phyloP scores from a whole-genome alignment of 64 coral and sea anemone genomes.

The Hydrozoanthus tunicans region DNA sequence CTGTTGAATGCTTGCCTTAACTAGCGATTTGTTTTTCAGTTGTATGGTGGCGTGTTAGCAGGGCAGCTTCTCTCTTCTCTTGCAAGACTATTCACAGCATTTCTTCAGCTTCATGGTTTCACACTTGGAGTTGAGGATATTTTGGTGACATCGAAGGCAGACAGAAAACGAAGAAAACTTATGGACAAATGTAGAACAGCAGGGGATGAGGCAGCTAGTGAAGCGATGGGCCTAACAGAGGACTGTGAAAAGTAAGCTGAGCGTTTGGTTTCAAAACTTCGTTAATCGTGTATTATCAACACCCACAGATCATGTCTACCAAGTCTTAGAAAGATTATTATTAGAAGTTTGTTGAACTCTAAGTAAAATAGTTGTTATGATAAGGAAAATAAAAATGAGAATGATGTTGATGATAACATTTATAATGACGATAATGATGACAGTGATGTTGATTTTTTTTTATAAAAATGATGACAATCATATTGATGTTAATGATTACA shows the following conservation, averaged over 20 bases:
- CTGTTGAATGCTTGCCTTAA: no score
- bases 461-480: no score
- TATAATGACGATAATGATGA: no score
- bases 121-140: conserved; percentile 97
- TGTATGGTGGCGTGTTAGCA: conserved; percentile 89
- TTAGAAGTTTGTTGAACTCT: no score
- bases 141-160: conserved; percentile 73
- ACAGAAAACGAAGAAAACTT: conserved; percentile 77
- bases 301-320: no score
- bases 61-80: conserved; percentile 82
- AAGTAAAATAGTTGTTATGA: no score
- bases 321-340: no score
- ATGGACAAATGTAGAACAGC: conserved; percentile 75
- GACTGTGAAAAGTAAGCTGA: conserved; percentile 64
- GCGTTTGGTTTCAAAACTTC: neutral
- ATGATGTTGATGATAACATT: no score
- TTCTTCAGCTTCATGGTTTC: conserved; percentile 95
- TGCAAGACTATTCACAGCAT: conserved; percentile 88
- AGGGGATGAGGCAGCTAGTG: conserved; percentile 68
- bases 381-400: no score
- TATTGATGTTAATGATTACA: no score
- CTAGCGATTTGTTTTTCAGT: conserved; percentile 32
- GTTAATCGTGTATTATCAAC: no score
- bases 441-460: no score
- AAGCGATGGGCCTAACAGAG: conserved; percentile 71